Conservation (phyloP, 2,888 invertebrate genomes). For the Plemyria rubiginata region DNA sequence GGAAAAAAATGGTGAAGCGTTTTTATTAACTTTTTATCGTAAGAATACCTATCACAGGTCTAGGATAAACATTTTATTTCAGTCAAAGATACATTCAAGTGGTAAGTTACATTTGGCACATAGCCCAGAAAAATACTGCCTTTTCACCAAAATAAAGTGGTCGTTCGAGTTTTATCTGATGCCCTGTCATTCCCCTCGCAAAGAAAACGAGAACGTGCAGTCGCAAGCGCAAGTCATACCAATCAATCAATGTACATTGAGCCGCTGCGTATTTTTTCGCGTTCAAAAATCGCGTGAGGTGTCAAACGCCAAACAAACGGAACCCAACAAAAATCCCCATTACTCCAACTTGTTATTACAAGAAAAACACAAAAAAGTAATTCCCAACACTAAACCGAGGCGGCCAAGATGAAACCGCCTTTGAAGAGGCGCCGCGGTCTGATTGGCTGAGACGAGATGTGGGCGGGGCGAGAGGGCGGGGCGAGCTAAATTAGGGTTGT, state of each 20-base stretch:
- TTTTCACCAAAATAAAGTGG: too few relatives aligned
- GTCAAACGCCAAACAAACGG: slow-evolving; percentile 59
- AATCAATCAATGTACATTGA: slow-evolving; percentile 37
- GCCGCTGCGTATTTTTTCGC: slow-evolving; percentile 35
- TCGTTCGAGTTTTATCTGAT: neutral
- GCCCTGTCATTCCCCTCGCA: neutral
- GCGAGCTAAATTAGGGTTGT: slow-evolving; percentile 64
- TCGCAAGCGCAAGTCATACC: slow-evolving; percentile 28
- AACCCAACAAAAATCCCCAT: slow-evolving; percentile 56
- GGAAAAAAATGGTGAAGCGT: too few relatives aligned
- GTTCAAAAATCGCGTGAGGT: slow-evolving; percentile 67
- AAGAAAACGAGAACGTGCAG: neutral
- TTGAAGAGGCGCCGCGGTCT: slow-evolving; percentile 48
- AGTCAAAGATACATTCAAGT: too few relatives aligned
- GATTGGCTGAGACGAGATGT: slow-evolving; percentile 63
- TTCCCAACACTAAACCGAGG: slow-evolving; percentile 77
- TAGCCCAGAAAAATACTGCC: too few relatives aligned
- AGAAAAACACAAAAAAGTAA: slow-evolving; percentile 73
- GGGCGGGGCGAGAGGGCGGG: slow-evolving; percentile 70
- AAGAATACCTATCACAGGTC: too few relatives aligned
- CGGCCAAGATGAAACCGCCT: slow-evolving; percentile 62
- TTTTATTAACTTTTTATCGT: too few relatives aligned
- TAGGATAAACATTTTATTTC: too few relatives aligned
- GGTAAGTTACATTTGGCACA: too few relatives aligned
- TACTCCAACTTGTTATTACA: slow-evolving; percentile 61